phyloP scores from a whole-genome alignment of 2,888 invertebrate species.

The Acanthoscelides obtectus region DNA sequence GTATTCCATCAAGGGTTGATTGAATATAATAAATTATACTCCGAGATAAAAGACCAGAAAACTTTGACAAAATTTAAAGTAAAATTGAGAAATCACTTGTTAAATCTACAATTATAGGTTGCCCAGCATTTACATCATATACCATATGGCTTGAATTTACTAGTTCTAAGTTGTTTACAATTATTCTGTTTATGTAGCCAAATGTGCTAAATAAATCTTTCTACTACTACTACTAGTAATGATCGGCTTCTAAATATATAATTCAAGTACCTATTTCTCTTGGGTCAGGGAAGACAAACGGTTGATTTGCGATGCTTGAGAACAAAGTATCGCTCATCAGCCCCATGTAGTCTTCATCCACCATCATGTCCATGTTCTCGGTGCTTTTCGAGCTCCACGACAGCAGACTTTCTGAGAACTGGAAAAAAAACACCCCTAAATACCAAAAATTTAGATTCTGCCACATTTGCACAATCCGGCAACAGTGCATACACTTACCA shows the following conservation, averaged over 20 bases:
- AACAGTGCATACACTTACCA: conserved; percentile 57
- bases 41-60: no score
- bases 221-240: background rate
- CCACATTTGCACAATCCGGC: conserved; percentile 1
- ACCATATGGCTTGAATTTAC: no score
- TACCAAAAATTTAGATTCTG: conserved; percentile 6
- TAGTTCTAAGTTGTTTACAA: no score
- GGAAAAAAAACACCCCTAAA: no score
- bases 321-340: conserved; percentile 88
- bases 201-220: no score
- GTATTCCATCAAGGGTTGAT: no score
- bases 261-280: conserved; percentile 79
- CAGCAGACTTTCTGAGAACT: conserved; percentile 67
- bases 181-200: no score
- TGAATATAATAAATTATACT: no score
- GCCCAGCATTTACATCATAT: no score
- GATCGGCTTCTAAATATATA: background rate
- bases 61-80: no score
- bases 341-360: conserved; percentile 81
- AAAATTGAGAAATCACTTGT: no score
- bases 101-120: no score
- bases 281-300: conserved; percentile 94
- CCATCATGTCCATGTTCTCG: conserved; percentile 68
- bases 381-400: conserved; percentile 66
- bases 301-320: conserved; percentile 81